Evolutionary conservation across 92 coral and sea anemone genomes (phyloP).

Genomic region (Porites divaricata): DNA sequence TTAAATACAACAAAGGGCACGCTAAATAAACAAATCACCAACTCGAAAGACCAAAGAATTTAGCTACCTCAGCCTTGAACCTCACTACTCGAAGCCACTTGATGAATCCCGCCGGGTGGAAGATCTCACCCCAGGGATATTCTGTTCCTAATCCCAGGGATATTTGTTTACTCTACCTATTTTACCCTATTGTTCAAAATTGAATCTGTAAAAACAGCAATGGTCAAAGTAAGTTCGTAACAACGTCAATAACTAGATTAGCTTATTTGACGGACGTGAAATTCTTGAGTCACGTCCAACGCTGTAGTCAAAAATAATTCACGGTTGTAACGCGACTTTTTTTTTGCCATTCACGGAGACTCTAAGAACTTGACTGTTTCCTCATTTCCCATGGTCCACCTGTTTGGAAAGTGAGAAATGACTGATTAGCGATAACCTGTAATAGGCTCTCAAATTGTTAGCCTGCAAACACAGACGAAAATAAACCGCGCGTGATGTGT

Average conservation of each 20-base stretch:
- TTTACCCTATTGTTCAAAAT: not conserved
- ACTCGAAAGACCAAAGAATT: not conserved
- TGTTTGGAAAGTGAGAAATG: not conserved
- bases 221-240: not conserved
- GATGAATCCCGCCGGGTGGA: not conserved
- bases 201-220: not conserved
- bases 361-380: slow-evolving; percentile 44
- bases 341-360: not conserved
- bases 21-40: slow-evolving; percentile 16
- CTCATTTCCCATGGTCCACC: slow-evolving; percentile 77
- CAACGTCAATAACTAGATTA: slow-evolving; percentile 27
- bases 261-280: slow-evolving; percentile 12
- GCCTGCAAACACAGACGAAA: no score
- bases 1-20: slow-evolving; percentile 18
- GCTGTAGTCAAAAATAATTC: slow-evolving; percentile 27
- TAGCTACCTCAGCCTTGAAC: not conserved
- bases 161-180: not conserved
- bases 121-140: not conserved
- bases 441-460: not conserved
- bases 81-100: not conserved
- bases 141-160: not conserved
- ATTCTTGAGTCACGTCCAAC: slow-evolving; percentile 18
- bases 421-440: not conserved
- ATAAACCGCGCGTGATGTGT: no score
- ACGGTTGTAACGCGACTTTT: slow-evolving; percentile 1